phyloP scores from a whole-genome alignment of 2,888 invertebrate species.

The Tachina lurida region DNA sequence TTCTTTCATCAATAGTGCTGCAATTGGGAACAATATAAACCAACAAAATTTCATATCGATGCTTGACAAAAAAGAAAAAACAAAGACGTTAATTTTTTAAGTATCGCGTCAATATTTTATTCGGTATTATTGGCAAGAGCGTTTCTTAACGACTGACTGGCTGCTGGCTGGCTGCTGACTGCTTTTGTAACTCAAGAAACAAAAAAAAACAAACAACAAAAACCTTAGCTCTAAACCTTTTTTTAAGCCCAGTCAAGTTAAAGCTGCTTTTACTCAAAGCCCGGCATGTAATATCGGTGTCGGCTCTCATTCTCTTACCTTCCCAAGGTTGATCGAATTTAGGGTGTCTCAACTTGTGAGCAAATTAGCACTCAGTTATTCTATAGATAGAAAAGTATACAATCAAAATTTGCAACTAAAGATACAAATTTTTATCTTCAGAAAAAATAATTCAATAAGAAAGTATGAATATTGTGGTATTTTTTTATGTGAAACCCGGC shows the following conservation, averaged over 20 bases:
- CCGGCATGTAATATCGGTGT: not conserved
- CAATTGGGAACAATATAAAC: conserved; percentile 8
- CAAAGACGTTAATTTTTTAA: not conserved
- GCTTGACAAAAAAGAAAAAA: not conserved
- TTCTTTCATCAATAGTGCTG: conserved; percentile 37
- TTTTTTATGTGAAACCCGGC: no score
- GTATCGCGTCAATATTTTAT: not conserved
- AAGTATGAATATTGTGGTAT: no score
- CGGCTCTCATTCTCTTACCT: not conserved
- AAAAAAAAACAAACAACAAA: not conserved
- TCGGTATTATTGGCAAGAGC: not conserved
- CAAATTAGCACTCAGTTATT: not conserved
- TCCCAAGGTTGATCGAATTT: not conserved
- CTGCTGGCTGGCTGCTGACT: conserved; percentile 9
- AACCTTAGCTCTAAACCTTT: not conserved
- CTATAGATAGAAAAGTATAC: not conserved
- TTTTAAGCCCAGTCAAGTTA: conserved; percentile 4
- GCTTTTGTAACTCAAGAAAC: conserved; percentile 6
- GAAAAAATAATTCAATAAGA: no score
- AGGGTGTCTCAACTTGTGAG: conserved; percentile 7
- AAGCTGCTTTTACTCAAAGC: not conserved
- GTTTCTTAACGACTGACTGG: not conserved
- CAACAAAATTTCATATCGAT: conserved; percentile 48
- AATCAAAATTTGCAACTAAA: not conserved
- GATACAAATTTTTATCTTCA: not conserved